Conservation (phyloP, 2,797 vertebrate genomes). For the Mus minutoides region DNA sequence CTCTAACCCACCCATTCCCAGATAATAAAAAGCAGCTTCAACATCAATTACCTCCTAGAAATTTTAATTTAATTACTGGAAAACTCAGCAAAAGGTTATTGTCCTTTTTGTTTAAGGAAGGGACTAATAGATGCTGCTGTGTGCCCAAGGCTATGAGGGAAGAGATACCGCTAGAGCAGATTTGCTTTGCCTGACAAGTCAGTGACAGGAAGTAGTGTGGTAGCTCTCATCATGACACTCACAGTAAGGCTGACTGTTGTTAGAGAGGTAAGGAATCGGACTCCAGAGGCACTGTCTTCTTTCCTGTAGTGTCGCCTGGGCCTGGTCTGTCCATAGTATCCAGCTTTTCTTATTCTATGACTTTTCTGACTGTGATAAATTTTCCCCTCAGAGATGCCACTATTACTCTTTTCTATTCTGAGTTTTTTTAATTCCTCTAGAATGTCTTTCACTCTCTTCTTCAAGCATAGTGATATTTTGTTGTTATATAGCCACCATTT, state of each 20-base stretch:
- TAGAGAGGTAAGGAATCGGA: slow-evolving; percentile 20
- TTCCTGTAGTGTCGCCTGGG: neutral
- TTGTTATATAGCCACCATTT: neutral
- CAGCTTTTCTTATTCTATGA: neutral
- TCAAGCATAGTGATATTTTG: slow-evolving; percentile 34
- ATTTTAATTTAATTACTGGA: slow-evolving; percentile 59
- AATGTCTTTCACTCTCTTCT: neutral
- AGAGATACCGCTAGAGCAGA: slow-evolving; percentile 59
- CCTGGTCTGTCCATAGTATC: neutral
- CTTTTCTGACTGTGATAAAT: neutral
- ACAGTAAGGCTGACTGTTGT: slow-evolving; percentile 49
- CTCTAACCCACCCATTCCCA: slow-evolving; percentile 16
- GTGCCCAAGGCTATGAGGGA: slow-evolving; percentile 64
- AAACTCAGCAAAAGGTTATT: slow-evolving; percentile 50
- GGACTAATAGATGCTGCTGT: slow-evolving; percentile 51
- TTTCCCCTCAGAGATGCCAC: slow-evolving; percentile 17
- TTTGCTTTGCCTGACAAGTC: slow-evolving; percentile 67
- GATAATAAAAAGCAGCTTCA: slow-evolving; percentile 42
- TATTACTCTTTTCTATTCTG: neutral
- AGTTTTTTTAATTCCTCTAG: slow-evolving; percentile 36
- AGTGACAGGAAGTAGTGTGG: slow-evolving; percentile 74
- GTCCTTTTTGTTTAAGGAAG: slow-evolving; percentile 58
- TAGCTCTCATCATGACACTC: slow-evolving; percentile 70
- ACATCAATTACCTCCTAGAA: slow-evolving; percentile 54
- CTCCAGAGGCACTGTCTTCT: neutral